Evolutionary conservation across 2,797 vertebrate genomes (phyloP), one percentile per base, ranked within the genome.

Genomic region (Chaenodraco wilsoni): DNA sequence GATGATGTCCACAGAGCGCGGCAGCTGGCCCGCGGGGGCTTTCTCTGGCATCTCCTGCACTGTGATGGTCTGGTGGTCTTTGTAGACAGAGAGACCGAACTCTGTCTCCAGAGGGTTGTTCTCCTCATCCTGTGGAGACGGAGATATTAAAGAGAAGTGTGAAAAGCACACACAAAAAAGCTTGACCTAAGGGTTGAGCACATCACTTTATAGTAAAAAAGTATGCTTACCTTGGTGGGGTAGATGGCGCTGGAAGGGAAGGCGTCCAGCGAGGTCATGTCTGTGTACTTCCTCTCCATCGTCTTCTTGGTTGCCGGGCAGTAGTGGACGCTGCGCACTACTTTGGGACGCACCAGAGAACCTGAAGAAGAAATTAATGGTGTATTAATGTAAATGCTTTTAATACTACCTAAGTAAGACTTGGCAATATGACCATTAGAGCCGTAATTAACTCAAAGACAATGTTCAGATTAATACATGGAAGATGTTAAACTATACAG

Each of bases 1-100:
- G 82, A 99, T 92, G 72, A 99, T 95, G 16, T 99, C 97, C 87
- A 99, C 96, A 0, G 98, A 99, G 70, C 98, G 97, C 0, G 98
- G 98, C 40, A 99, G 95, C 89, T 99, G 98, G 33, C 98, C 98
- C 0, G 98, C 97, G 0, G 98, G 98, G 2, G 98, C 97, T 69
- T 99, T 99, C 92, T 99, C 98, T 0, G 98, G 98, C 98, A 99
- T 99, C 94, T 99, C 98, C 94, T 99, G 98, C 71, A 99, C 96
- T 0, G 97, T 97, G 91, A 99, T 95, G 77, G 95, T 98, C 93
- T 99, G 98, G 87, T 99, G 97, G 85, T 99, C 98, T 78, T 97
- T 99, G 88, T 99, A 99, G 64, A 95, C 81, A 0, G 97, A 99
- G 57, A 99, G 94, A 8, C 98, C 98, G 17, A 95, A 99, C 86